Evolutionary conservation across 2,888 invertebrate species (phyloP).

Genomic region (Boloria euphrosyne): DNA sequence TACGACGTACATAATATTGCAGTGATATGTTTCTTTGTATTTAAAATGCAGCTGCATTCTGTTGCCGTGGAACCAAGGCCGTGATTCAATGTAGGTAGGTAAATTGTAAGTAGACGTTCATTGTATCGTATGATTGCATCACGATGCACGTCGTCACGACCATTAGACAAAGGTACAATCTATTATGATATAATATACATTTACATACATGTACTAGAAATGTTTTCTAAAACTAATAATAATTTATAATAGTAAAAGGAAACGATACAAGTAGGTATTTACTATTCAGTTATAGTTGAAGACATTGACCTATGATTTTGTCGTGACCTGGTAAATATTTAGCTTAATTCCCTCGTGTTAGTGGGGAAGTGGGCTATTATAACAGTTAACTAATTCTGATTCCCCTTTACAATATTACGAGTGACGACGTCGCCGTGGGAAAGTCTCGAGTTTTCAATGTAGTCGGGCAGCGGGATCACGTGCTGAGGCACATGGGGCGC

Average conservation of each 20-base stretch:
- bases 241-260: no score
- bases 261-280: no score
- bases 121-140: slow-evolving; percentile 66
- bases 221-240: no score
- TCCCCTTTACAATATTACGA: slow-evolving; percentile 46
- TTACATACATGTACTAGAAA: not conserved
- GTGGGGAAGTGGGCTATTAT: slow-evolving; percentile 61
- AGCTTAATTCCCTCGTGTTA: slow-evolving; percentile 48
- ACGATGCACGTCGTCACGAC: slow-evolving; percentile 41
- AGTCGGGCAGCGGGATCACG: slow-evolving; percentile 52
- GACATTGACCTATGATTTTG: slow-evolving; percentile 41
- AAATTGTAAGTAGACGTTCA: slow-evolving; percentile 60
- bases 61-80: slow-evolving; percentile 74
- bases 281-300: slow-evolving; percentile 1
- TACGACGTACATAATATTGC: not conserved
- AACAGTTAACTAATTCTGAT: slow-evolving; percentile 46
- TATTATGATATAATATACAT: slow-evolving; percentile 12
- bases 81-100: slow-evolving; percentile 70
- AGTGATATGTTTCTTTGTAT: slow-evolving; percentile 17
- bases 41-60: slow-evolving; percentile 62
- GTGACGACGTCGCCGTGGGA: slow-evolving; percentile 59
- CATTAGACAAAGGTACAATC: slow-evolving; percentile 18
- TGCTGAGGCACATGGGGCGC: slow-evolving; percentile 47
- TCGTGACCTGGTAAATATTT: slow-evolving; percentile 46
- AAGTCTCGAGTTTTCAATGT: slow-evolving; percentile 53